Conservation (phyloP, 2,797 vertebrate species). For the Hylomyscus alleni region DNA sequence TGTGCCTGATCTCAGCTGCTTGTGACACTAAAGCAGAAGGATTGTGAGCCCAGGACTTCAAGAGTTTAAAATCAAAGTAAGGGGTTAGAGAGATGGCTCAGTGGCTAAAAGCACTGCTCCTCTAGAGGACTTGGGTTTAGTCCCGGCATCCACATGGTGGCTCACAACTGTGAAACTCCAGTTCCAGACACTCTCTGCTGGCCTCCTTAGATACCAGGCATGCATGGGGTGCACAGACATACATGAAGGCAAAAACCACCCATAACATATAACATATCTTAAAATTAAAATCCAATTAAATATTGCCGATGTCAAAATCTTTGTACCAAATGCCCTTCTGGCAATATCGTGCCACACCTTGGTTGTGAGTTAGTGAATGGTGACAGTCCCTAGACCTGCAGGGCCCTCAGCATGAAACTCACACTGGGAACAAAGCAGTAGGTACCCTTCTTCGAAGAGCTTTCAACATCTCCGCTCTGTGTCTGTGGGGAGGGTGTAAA, state of each 20-base stretch:
- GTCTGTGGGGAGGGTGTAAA: neutral
- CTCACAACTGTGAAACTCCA: neutral
- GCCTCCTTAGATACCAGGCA: neutral
- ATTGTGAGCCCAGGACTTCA: neutral
- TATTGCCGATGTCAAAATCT: neutral
- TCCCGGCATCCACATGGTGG: neutral
- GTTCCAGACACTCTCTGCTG: neutral
- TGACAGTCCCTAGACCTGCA: neutral
- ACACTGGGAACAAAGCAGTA: neutral
- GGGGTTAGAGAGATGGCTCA: neutral
- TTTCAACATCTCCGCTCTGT: neutral
- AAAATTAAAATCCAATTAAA: conserved; percentile 32
- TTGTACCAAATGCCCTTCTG: neutral
- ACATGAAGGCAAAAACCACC: neutral
- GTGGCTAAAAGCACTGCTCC: neutral
- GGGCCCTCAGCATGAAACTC: neutral
- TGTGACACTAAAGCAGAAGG: neutral
- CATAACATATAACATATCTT: neutral
- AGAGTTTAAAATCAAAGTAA: neutral
- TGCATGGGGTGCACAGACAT: too few relatives aligned
- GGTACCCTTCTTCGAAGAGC: neutral
- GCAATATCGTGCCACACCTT: neutral
- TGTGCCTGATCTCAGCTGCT: neutral
- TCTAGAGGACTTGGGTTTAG: neutral
- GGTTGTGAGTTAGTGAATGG: neutral